These are phyloP conservation scores for Epinephelus malabaricus DNA, from an alignment of 2,797 vertebrate species.

Conservation along the genomic window DNA sequence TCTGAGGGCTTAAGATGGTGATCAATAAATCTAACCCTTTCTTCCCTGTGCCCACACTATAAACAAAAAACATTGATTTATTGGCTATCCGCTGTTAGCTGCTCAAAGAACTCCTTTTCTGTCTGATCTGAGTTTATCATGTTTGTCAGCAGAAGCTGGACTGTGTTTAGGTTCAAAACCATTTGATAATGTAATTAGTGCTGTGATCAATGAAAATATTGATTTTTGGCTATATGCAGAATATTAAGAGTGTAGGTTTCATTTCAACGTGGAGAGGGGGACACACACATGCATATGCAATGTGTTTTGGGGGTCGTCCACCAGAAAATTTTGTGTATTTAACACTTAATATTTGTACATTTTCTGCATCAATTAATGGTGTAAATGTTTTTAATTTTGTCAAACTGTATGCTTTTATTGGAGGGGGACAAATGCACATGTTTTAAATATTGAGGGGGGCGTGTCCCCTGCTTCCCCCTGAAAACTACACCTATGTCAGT, in stretches of 20 bases:
- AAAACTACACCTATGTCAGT: neutral
- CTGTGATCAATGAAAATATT: constrained; percentile 31
- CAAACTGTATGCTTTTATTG: too few species aligned
- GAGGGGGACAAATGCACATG: too few species aligned
- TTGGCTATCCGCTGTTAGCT: constrained; percentile 54
- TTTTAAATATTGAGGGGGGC: too few species aligned
- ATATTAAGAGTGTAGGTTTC: too few species aligned
- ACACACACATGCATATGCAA: too few species aligned
- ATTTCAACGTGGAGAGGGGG: too few species aligned
- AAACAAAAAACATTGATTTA: constrained; percentile 69
- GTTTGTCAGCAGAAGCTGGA: constrained; percentile 10
- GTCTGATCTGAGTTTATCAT: constrained; percentile 47
- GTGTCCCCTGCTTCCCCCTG: too few species aligned
- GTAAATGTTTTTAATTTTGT: too few species aligned
- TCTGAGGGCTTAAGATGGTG: constrained; percentile 72
- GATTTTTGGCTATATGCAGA: constrained; percentile 19
- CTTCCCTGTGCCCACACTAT: constrained; percentile 51
- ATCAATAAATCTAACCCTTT: constrained; percentile 76
- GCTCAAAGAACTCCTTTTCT: constrained; percentile 48
- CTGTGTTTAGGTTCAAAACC: constrained; percentile 27
- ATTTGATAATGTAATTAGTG: constrained; percentile 42
- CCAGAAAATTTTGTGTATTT: too few species aligned
- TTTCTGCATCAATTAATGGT: too few species aligned
- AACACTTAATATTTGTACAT: too few species aligned
- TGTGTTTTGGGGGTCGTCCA: too few species aligned